Evolutionary conservation across 2,797 vertebrate species (phyloP).

Genomic region (Pseudomugil gertrudae): DNA sequence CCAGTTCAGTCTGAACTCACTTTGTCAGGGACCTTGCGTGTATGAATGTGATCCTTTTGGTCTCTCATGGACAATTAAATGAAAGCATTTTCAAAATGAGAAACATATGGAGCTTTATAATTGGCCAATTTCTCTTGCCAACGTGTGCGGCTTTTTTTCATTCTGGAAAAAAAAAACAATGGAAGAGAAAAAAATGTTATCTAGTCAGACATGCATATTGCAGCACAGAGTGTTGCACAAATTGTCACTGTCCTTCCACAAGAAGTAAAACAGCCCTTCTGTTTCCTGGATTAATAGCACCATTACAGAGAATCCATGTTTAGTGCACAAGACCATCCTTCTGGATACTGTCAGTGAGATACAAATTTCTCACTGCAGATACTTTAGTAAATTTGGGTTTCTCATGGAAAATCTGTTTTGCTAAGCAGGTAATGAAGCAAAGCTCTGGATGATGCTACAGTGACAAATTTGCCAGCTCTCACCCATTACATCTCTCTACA

Average conservation of each 20-base stretch:
- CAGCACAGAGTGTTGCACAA: slow-evolving; percentile 63
- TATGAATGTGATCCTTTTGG: slow-evolving; percentile 60
- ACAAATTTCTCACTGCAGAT: slow-evolving; percentile 36
- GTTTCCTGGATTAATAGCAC: slow-evolving; percentile 82
- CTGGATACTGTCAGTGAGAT: slow-evolving; percentile 56
- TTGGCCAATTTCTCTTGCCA: slow-evolving; percentile 85
- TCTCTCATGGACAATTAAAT: slow-evolving; percentile 82
- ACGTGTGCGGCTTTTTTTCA: slow-evolving; percentile 68
- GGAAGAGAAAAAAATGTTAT: slow-evolving; percentile 58
- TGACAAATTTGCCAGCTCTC: slow-evolving; percentile 30
- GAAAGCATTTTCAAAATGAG: slow-evolving; percentile 80
- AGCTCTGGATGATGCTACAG: slow-evolving; percentile 37
- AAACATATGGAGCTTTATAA: slow-evolving; percentile 86
- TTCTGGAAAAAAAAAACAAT: slow-evolving; percentile 68
- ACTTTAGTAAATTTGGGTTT: slow-evolving; percentile 55
- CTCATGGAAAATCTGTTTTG: slow-evolving; percentile 56
- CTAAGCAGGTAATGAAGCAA: slow-evolving; percentile 58
- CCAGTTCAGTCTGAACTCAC: slow-evolving; percentile 13
- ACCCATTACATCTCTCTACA: slow-evolving; percentile 36
- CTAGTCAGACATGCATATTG: slow-evolving; percentile 70
- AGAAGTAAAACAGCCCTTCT: slow-evolving; percentile 78
- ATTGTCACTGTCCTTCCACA: slow-evolving; percentile 74
- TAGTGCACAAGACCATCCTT: slow-evolving; percentile 53
- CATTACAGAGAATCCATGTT: slow-evolving; percentile 80
- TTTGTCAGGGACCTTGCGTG: slow-evolving; percentile 46